These are phyloP conservation scores for Polymixis lichenea DNA, from an alignment of 2,888 invertebrate genomes.

Conservation along the genomic window DNA sequence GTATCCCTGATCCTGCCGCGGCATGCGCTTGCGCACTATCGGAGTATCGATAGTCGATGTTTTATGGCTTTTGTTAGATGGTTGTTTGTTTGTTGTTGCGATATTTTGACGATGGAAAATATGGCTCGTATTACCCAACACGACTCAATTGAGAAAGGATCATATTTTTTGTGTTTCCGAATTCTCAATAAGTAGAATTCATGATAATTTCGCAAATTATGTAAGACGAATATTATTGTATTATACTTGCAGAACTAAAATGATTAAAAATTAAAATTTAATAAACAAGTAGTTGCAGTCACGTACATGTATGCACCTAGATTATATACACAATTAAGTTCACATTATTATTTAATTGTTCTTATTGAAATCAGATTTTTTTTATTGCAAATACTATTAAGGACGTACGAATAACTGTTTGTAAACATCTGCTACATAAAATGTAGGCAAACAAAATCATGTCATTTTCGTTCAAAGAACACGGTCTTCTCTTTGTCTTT, in stretches of 20 bases:
- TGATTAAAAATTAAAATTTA: not conserved
- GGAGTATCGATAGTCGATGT: constrained; percentile 70
- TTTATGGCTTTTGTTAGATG: constrained; percentile 19
- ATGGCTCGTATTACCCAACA: not conserved
- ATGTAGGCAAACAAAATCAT: not conserved
- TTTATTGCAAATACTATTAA: constrained; percentile 7
- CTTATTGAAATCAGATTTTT: not conserved
- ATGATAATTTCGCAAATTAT: not conserved
- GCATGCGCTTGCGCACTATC: constrained; percentile 70
- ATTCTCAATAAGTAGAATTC: not conserved
- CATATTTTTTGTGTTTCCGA: not conserved
- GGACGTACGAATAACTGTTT: not conserved
- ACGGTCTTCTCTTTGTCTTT: not conserved
- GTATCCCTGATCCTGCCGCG: constrained; percentile 88
- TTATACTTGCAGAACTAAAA: not conserved
- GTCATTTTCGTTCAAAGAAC: not conserved
- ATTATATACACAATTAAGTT: not conserved
- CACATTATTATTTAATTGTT: not conserved
- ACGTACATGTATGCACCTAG: not conserved
- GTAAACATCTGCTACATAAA: not conserved
- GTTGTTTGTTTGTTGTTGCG: not conserved
- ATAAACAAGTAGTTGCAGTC: not conserved
- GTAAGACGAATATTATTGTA: not conserved
- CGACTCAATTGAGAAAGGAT: not conserved
- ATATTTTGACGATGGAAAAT: constrained; percentile 4